These are phyloP conservation scores for Zygogramma bicolorata DNA, from an alignment of 2,888 invertebrate species.

Conservation along the genomic window DNA sequence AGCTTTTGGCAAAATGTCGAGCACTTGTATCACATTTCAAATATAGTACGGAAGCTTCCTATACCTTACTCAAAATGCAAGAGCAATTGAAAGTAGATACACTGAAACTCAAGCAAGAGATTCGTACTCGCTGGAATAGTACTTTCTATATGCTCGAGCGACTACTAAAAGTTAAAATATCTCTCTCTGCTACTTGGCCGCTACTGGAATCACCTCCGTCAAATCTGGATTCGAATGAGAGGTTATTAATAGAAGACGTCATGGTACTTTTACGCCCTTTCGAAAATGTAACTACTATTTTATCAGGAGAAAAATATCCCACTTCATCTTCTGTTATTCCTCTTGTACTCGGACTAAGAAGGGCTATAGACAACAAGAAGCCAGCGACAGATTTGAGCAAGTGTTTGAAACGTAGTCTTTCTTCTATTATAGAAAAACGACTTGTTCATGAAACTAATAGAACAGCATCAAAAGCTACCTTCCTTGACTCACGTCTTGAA, in stretches of 20 bases:
- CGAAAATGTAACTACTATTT: background rate
- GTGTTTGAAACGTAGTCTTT: background rate
- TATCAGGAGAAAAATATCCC: background rate
- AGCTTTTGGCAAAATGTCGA: background rate
- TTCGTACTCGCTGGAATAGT: background rate
- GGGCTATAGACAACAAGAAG: background rate
- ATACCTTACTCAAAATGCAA: background rate
- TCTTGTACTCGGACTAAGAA: background rate
- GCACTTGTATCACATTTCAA: background rate
- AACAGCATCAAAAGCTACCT: background rate
- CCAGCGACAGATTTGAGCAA: background rate
- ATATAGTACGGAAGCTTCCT: background rate
- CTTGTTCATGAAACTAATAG: background rate
- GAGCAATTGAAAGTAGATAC: background rate
- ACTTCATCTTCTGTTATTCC: background rate
- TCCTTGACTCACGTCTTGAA: background rate
- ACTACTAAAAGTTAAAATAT: background rate
- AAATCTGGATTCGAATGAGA: background rate
- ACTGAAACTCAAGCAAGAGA: background rate
- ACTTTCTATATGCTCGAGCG: background rate
- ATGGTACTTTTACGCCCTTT: background rate
- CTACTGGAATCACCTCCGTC: background rate
- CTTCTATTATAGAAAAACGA: background rate
- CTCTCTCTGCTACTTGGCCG: background rate
- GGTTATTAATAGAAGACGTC: background rate